Conservation (phyloP, 2,797 vertebrate species). For the Hypotaenidia philippensis region DNA sequence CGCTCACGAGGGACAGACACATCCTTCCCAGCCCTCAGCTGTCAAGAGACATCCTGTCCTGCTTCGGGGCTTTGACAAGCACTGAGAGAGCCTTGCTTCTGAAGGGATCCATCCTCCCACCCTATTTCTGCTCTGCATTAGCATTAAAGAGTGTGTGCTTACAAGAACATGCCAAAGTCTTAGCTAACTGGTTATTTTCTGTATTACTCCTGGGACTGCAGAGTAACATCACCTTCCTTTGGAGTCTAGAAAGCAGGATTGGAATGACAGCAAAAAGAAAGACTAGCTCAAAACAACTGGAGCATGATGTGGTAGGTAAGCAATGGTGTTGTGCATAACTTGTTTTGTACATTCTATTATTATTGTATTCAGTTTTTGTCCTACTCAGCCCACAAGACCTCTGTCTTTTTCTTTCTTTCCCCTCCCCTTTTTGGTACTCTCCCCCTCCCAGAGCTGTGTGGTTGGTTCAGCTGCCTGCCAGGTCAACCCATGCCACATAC, state of each 20-base stretch:
- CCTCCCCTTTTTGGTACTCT: no score
- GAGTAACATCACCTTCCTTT: background rate
- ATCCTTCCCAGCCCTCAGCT: background rate
- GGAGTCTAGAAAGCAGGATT: background rate
- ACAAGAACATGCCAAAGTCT: background rate
- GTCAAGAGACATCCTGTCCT: background rate
- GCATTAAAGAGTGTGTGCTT: background rate
- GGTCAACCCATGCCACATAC: background rate
- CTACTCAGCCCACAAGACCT: no score
- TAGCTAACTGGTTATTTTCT: background rate
- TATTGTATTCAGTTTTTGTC: no score
- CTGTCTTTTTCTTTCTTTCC: no score
- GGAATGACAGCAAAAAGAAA: background rate
- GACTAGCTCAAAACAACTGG: background rate
- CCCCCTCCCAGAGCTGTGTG: no score
- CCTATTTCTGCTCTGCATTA: background rate
- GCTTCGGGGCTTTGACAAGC: background rate
- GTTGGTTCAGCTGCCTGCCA: no score
- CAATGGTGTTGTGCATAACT: no score
- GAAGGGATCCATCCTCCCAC: background rate
- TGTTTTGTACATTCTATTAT: no score
- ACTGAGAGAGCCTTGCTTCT: background rate
- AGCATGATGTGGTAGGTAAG: no score
- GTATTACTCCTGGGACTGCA: background rate
- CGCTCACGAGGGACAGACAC: accelerated